Evolutionary conservation across 1,140 invertebrate genomes (phyloP).

Genomic region (Elymnias hypermnestra): DNA sequence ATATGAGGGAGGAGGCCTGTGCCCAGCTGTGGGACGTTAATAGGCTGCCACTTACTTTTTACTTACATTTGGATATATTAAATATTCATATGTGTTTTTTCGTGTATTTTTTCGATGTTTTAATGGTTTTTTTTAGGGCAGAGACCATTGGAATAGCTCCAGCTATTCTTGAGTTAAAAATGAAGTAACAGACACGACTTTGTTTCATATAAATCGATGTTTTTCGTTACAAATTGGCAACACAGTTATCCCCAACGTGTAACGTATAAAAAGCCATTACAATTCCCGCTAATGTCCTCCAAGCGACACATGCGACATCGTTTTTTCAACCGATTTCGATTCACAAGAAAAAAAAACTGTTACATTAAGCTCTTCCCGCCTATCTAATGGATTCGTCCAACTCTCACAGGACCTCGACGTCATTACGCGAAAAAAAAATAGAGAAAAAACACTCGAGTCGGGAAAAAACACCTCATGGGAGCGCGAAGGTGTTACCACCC

Average conservation of each 20-base stretch:
- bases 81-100: too few relatives aligned
- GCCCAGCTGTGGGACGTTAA: too few relatives aligned
- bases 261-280: slow-evolving; percentile 43
- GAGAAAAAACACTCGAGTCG: slow-evolving; percentile 47
- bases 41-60: too few relatives aligned
- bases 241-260: slow-evolving; percentile 18
- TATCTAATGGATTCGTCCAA: slow-evolving; percentile 72
- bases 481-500: slow-evolving; percentile 67
- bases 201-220: too few relatives aligned
- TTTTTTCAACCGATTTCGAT: slow-evolving; percentile 46
- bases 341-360: slow-evolving; percentile 49
- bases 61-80: too few relatives aligned
- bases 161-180: too few relatives aligned
- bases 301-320: slow-evolving; percentile 46
- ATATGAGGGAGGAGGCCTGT: too few relatives aligned
- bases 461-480: slow-evolving; percentile 67
- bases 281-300: slow-evolving; percentile 47
- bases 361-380: slow-evolving; percentile 70
- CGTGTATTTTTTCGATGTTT: too few relatives aligned
- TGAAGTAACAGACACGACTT: too few relatives aligned
- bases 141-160: too few relatives aligned
- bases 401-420: slow-evolving; percentile 66
- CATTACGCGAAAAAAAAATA: slow-evolving; percentile 66
- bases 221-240: slow-evolving; percentile 19
- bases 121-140: too few relatives aligned